Percentiles rank a stretch among this genome's conserved stretches.
These are phyloP conservation scores for Myripristis jacobus DNA, from an alignment of 2,797 vertebrate species.

Conservation along the genomic window DNA sequence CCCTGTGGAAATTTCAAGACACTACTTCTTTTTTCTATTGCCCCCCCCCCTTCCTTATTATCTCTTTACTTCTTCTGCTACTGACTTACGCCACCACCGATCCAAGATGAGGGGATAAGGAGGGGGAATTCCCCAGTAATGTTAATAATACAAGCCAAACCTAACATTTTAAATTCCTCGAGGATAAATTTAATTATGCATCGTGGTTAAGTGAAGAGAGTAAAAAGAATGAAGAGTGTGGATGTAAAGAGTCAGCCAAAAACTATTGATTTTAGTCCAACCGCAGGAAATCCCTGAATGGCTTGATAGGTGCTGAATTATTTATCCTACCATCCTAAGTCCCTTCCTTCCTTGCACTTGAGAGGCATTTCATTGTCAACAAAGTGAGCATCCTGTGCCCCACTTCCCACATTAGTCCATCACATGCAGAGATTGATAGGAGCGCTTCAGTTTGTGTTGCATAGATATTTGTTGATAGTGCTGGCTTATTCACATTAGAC, in stretches of 20 bases:
- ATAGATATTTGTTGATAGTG: slow-evolving; percentile 32
- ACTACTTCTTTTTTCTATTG: slow-evolving; percentile 30
- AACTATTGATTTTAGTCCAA: slow-evolving; percentile 69
- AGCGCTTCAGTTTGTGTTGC: slow-evolving; percentile 34
- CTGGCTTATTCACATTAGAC: slow-evolving; percentile 38
- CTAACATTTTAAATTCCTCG: slow-evolving; percentile 24
- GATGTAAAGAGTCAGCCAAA: slow-evolving; percentile 19
- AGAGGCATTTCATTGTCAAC: slow-evolving; percentile 24
- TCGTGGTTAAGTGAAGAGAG: slow-evolving; percentile 20
- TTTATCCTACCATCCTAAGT: slow-evolving; percentile 55
- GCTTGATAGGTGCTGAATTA: slow-evolving; percentile 66
- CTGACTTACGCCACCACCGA: slow-evolving; percentile 2
- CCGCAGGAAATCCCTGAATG: slow-evolving; percentile 68
- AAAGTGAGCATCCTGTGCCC: slow-evolving; percentile 6
- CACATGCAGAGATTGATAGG: slow-evolving; percentile 44
- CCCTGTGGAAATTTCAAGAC: slow-evolving; percentile 50
- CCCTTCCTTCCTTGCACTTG: slow-evolving; percentile 48
- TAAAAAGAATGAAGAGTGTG: slow-evolving; percentile 17
- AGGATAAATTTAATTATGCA: slow-evolving; percentile 40
- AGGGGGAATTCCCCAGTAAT: background rate
- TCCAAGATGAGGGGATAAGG: slow-evolving; percentile 8
- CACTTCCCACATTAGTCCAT: slow-evolving; percentile 9
- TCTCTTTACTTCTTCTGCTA: slow-evolving; percentile 7
- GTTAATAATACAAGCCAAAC: slow-evolving; percentile 25
- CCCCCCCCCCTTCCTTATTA: slow-evolving; percentile 23